Evolutionary conservation across 2,797 vertebrate species (phyloP).

Genomic region (Hippopotamyrus pictus): DNA sequence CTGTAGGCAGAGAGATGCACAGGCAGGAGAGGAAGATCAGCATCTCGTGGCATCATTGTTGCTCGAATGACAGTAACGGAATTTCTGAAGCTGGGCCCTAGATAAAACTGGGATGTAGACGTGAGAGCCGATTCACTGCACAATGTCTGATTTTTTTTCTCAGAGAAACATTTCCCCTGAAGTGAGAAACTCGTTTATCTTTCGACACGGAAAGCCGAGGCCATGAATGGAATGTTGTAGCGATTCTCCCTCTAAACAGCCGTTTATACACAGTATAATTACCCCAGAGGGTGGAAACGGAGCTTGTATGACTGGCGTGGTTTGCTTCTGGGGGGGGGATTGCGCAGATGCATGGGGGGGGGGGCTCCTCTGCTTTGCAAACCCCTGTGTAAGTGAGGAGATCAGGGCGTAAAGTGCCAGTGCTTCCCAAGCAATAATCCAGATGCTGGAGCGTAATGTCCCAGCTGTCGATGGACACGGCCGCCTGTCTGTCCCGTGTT

Average conservation of each 20-base stretch:
- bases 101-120: neutral
- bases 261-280: neutral
- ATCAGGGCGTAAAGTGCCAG: conserved; percentile 57
- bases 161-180: neutral
- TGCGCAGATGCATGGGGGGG: neutral
- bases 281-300: neutral
- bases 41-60: neutral
- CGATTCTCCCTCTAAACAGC: neutral
- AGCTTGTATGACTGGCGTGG: neutral
- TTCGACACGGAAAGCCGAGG: neutral
- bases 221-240: neutral
- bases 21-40: neutral
- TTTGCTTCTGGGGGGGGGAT: neutral
- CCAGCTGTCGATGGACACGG: conserved; percentile 67
- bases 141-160: neutral
- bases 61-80: neutral
- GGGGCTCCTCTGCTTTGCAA: neutral
- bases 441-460: conserved; percentile 70
- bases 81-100: neutral
- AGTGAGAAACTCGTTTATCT: neutral
- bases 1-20: neutral
- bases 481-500: conserved; percentile 66
- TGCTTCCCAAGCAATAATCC: conserved; percentile 76
- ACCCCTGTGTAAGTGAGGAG: conserved; percentile 57
- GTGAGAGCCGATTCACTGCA: neutral